phyloP scores from a whole-genome alignment of 2,888 invertebrate genomes.

The Agonopterix arenella region DNA sequence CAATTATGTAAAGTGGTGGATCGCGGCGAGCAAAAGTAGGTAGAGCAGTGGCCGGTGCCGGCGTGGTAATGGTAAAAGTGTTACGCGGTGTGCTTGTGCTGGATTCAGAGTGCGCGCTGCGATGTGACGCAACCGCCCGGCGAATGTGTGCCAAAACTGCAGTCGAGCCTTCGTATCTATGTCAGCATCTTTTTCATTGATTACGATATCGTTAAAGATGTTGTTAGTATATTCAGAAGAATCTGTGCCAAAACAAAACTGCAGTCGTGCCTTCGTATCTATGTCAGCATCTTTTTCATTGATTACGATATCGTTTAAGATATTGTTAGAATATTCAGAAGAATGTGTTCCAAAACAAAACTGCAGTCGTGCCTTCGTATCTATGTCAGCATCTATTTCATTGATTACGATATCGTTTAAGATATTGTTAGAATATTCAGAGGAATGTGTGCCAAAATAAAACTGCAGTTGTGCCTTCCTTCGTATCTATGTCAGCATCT shows the following conservation, averaged over 20 bases:
- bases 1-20: constrained; percentile 69
- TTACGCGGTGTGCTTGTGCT: constrained; percentile 65
- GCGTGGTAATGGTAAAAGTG: constrained; percentile 65
- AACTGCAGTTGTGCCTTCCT: constrained; percentile 26
- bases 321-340: too few species aligned
- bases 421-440: too few species aligned
- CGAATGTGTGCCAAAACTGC: constrained; percentile 74
- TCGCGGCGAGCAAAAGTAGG: constrained; percentile 51
- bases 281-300: background rate
- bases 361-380: constrained; percentile 2
- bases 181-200: background rate
- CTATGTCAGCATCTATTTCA: constrained; percentile 2
- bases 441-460: too few species aligned
- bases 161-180: constrained; percentile 46
- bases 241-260: constrained; percentile 33
- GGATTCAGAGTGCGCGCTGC: constrained; percentile 21
- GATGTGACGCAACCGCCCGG: constrained; percentile 52
- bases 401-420: too few species aligned
- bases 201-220: too few species aligned
- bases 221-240: too few species aligned
- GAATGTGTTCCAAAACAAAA: too few species aligned
- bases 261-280: constrained; percentile 49
- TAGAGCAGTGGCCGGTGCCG: constrained; percentile 37
- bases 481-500: constrained; percentile 18
- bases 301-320: too few species aligned